Percentiles rank a stretch among this genome's conserved stretches.
phyloP scores from a whole-genome alignment of 2,797 vertebrate species.

The Fundulus diaphanus region DNA sequence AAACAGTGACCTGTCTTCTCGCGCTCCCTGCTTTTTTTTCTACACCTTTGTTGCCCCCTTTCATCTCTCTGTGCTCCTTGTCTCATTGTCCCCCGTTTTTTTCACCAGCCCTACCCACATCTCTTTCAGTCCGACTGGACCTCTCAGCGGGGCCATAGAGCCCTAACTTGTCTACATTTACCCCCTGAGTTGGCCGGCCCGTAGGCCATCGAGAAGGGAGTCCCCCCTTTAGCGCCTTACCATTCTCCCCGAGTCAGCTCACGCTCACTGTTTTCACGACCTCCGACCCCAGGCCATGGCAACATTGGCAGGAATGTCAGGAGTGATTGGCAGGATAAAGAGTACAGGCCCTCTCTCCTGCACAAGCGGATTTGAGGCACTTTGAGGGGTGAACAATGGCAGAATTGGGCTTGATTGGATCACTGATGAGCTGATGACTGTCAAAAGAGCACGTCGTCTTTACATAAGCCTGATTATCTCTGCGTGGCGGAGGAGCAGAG shows the following conservation, averaged over 20 bases:
- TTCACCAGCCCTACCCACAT: conserved; percentile 32
- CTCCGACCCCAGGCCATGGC: conserved; percentile 97
- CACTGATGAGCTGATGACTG: conserved; percentile 97
- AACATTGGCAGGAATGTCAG: conserved; percentile 99
- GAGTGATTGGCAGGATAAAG: conserved; percentile 99
- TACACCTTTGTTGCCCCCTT: conserved; percentile 55
- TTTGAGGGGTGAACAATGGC: conserved; percentile 86
- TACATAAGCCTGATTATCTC: conserved; percentile 99
- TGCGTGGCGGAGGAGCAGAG: conserved; percentile 89
- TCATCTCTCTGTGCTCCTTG: conserved; percentile 48
- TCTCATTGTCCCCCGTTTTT: conserved; percentile 34
- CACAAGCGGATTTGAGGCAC: conserved; percentile 97
- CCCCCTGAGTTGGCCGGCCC: conserved; percentile 87
- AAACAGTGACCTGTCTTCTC: conserved; percentile 79
- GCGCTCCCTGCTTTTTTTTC: conserved; percentile 40
- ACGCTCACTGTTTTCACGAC: conserved; percentile 97
- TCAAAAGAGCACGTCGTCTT: conserved; percentile 99
- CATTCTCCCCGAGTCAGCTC: conserved; percentile 96
- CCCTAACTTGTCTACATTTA: conserved; percentile 98
- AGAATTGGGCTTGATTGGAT: conserved; percentile 95
- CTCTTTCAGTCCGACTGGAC: conserved; percentile 77
- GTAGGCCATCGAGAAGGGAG: conserved; percentile 51
- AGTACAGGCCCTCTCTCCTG: conserved; percentile 83
- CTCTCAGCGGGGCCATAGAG: conserved; percentile 91
- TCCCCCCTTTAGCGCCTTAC: conserved; percentile 86